Evolutionary conservation across 2,888 invertebrate genomes (phyloP).

Genomic region (Callinectes sapidus): DNA sequence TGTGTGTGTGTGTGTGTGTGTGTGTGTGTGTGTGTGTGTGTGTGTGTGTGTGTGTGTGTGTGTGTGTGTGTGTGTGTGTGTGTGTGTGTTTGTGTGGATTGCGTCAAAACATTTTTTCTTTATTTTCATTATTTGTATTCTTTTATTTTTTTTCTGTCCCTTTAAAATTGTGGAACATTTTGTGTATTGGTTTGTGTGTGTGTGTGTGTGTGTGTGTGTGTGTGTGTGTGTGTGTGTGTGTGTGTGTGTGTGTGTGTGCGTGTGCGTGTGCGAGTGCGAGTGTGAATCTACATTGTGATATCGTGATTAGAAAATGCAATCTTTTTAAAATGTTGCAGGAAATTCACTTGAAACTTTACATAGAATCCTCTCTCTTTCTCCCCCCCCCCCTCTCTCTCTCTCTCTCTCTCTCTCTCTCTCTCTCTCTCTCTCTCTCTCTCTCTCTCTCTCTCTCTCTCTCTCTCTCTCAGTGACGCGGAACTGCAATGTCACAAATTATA

Average conservation of each 20-base stretch:
- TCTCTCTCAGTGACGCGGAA: background rate
- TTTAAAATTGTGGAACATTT: no score
- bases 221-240: constrained; percentile 40
- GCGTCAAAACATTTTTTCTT: no score
- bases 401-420: no score
- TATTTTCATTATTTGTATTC: no score
- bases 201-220: constrained; percentile 18
- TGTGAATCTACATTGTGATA: background rate
- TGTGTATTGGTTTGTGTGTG: constrained; percentile 21
- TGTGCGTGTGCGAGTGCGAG: constrained; percentile 30
- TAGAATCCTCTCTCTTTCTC: no score
- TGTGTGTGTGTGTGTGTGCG: constrained; percentile 41
- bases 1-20: constrained; percentile 36
- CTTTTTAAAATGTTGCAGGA: background rate
- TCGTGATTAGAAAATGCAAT: no score
- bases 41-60: constrained; percentile 34
- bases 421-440: no score
- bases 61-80: background rate
- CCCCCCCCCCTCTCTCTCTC: no score
- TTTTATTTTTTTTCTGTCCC: no score
- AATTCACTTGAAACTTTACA: background rate
- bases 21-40: constrained; percentile 36
- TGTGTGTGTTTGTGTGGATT: background rate
- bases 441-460: background rate
- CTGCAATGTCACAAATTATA: background rate